Evolutionary conservation across 2,888 invertebrate species (phyloP).

Genomic region (Amphipyra tragopoginis): DNA sequence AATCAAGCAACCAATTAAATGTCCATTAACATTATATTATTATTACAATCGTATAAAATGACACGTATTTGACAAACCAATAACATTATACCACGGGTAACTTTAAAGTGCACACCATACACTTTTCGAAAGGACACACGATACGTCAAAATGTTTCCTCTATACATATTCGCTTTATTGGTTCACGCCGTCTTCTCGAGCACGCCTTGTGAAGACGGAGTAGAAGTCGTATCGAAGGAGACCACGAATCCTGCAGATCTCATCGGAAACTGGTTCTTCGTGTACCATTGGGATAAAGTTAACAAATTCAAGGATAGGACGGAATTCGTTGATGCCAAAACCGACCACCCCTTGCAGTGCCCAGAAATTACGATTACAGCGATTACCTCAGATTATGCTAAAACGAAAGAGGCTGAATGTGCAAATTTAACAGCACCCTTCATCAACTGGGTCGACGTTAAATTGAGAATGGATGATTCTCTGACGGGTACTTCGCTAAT

Average conservation of each 20-base stretch:
- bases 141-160: slow-evolving; percentile 20
- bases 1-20: no score
- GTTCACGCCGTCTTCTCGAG: slow-evolving; percentile 17
- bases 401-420: slow-evolving; percentile 34
- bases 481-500: slow-evolving; percentile 13
- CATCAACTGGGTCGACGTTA: slow-evolving; percentile 46
- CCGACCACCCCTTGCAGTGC: slow-evolving; percentile 17
- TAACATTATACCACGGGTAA: no score
- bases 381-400: slow-evolving; percentile 17
- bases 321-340: slow-evolving; percentile 10
- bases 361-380: slow-evolving; percentile 25
- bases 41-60: no score
- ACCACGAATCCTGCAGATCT: slow-evolving; percentile 24
- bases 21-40: no score
- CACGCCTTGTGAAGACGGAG: slow-evolving; percentile 33
- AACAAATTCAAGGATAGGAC: slow-evolving; percentile 17
- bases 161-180: slow-evolving; percentile 22
- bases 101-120: no score
- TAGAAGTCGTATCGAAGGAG: slow-evolving; percentile 21
- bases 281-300: slow-evolving; percentile 48
- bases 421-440: slow-evolving; percentile 8
- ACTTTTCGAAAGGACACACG: neutral
- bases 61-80: no score
- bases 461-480: slow-evolving; percentile 30
- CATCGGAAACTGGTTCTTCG: slow-evolving; percentile 45